phyloP scores from a whole-genome alignment of 2,113 vertebrate genomes.

The Hypocryptadius cinnamomeus region DNA sequence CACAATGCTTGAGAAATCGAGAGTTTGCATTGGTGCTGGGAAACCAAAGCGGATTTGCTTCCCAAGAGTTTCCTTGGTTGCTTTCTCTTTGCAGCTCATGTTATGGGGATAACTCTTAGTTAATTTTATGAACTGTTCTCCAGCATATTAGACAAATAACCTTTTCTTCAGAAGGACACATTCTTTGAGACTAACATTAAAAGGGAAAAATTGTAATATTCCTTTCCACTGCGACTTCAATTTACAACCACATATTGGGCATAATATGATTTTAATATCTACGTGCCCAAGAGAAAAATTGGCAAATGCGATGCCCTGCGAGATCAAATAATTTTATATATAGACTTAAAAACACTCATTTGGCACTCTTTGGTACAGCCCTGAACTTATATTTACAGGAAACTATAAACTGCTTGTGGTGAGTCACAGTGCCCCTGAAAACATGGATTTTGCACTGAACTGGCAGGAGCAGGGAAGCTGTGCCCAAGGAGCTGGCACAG shows the following conservation, averaged over 20 bases:
- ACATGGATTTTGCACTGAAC: neutral
- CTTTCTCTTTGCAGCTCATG: neutral
- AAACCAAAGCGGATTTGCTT: neutral
- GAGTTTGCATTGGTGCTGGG: neutral
- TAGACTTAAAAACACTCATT: conserved; percentile 33
- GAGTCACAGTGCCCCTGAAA: neutral
- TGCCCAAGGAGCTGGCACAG: neutral
- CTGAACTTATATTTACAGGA: conserved; percentile 27
- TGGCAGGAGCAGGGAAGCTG: neutral
- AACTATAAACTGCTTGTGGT: neutral
- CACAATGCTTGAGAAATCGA: fast-evolving
- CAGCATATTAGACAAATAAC: conserved; percentile 19
- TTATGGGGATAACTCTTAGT: neutral
- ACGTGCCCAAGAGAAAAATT: conserved; percentile 10
- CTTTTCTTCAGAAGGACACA: conserved; percentile 8
- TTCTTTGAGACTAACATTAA: conserved; percentile 26
- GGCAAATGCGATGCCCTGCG: neutral
- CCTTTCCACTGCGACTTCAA: neutral
- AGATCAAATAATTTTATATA: conserved; percentile 18
- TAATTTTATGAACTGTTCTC: neutral
- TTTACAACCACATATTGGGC: neutral
- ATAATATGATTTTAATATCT: conserved; percentile 28
- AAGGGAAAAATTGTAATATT: neutral
- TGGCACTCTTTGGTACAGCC: neutral
- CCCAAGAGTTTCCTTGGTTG: neutral